These are phyloP conservation scores for Heliconius ethilla DNA, from an alignment of 2,888 invertebrate genomes.

Conservation along the genomic window DNA sequence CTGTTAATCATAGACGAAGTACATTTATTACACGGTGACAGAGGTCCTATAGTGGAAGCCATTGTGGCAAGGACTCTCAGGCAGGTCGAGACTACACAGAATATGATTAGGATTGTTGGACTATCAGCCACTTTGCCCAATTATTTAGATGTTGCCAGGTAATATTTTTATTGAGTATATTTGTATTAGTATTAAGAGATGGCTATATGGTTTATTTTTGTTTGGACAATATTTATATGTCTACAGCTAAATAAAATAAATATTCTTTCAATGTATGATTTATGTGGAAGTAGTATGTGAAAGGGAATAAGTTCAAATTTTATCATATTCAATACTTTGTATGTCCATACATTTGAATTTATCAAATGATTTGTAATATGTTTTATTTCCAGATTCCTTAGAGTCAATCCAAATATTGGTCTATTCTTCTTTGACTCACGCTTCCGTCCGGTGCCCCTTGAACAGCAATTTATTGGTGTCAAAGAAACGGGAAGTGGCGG, in stretches of 20 bases:
- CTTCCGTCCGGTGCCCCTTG: slow-evolving; percentile 97
- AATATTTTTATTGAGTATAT: background rate
- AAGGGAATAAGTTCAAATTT: background rate
- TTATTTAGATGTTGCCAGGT: slow-evolving; percentile 95
- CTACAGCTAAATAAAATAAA: no score
- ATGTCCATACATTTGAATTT: background rate
- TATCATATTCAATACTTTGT: background rate
- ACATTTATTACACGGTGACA: slow-evolving; percentile 96
- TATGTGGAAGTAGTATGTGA: background rate
- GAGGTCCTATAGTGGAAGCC: slow-evolving; percentile 98
- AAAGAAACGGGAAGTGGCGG: slow-evolving; percentile 83
- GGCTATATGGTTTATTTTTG: background rate
- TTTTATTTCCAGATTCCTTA: slow-evolving; percentile 84
- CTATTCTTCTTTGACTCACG: slow-evolving; percentile 97
- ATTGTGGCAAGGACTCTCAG: slow-evolving; percentile 97
- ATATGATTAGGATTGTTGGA: slow-evolving; percentile 98
- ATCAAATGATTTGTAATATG: background rate
- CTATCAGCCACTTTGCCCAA: slow-evolving; percentile 98
- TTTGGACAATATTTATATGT: no score
- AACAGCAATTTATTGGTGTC: slow-evolving; percentile 94
- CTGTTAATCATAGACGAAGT: slow-evolving; percentile 98
- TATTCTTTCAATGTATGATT: no score
- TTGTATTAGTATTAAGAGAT: background rate
- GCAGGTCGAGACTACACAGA: slow-evolving; percentile 94
- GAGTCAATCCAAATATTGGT: slow-evolving; percentile 95